These are phyloP conservation scores for Lichenostomus cassidix DNA, from an alignment of 2,113 vertebrate genomes.

Conservation along the genomic window DNA sequence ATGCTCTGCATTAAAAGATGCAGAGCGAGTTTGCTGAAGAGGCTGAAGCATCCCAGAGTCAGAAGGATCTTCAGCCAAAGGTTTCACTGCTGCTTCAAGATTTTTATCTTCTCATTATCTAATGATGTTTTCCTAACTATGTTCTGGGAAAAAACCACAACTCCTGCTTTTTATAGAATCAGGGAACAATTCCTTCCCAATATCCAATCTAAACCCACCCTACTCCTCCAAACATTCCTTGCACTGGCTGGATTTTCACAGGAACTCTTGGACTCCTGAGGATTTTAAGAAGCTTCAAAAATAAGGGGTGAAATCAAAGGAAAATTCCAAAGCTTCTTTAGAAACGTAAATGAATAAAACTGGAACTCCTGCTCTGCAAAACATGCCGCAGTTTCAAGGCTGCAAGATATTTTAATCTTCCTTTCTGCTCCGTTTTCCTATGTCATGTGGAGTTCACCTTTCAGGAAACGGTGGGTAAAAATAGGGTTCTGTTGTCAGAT, in stretches of 20 bases:
- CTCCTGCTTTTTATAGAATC: background rate
- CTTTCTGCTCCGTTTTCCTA: background rate
- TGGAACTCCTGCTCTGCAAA: background rate
- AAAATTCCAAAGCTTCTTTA: background rate
- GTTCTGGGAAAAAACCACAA: background rate
- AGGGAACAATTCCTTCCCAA: background rate
- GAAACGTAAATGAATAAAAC: background rate
- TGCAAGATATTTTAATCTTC: background rate
- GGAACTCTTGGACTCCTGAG: background rate
- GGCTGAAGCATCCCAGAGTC: background rate
- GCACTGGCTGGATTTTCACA: background rate
- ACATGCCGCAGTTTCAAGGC: background rate
- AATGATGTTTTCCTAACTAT: background rate
- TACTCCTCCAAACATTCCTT: background rate
- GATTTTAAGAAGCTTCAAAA: background rate
- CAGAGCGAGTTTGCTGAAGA: background rate
- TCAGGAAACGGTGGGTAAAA: background rate
- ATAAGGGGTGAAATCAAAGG: accelerated
- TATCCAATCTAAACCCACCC: too few species aligned
- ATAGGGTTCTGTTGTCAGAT: background rate
- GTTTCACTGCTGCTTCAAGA: background rate
- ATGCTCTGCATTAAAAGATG: background rate
- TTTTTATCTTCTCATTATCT: background rate
- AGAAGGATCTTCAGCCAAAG: background rate
- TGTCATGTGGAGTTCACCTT: background rate